Evolutionary conservation across 2,888 invertebrate species (phyloP).

Genomic region (Bombylius major): DNA sequence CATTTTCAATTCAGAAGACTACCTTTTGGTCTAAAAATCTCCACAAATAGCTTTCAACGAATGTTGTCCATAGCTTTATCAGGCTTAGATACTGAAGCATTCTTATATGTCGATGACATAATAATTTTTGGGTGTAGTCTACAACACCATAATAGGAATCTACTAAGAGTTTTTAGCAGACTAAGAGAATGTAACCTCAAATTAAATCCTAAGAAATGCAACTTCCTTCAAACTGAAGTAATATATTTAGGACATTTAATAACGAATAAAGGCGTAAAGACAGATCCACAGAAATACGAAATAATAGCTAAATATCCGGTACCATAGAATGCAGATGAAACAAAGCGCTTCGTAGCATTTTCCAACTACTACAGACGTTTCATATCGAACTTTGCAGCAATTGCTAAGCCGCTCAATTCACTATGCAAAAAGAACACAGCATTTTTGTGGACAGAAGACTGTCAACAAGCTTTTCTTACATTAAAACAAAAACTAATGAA

Average conservation of each 20-base stretch:
- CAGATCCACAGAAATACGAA: too few species aligned
- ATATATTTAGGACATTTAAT: slow-evolving; percentile 15
- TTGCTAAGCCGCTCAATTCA: slow-evolving; percentile 12
- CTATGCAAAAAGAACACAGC: slow-evolving; percentile 13
- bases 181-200: slow-evolving; percentile 11
- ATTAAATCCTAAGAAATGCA: too few species aligned
- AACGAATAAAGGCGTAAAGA: slow-evolving; percentile 10
- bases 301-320: slow-evolving; percentile 13
- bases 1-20: slow-evolving; percentile 15
- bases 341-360: too few species aligned
- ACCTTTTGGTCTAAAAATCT: slow-evolving; percentile 14
- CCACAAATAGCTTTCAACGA: slow-evolving; percentile 14
- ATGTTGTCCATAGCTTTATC: slow-evolving; percentile 13
- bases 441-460: slow-evolving; percentile 10
- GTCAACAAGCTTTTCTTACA: slow-evolving; percentile 5
- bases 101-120: slow-evolving; percentile 17
- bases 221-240: slow-evolving; percentile 14
- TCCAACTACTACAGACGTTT: too few species aligned
- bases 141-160: slow-evolving; percentile 9
- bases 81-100: slow-evolving; percentile 10
- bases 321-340: slow-evolving; percentile 13
- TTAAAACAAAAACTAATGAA: slow-evolving; percentile 4
- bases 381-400: slow-evolving; percentile 15
- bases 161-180: slow-evolving; percentile 8
- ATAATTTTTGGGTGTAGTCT: slow-evolving; percentile 13